phyloP scores from a whole-genome alignment of 1,140 invertebrate genomes.

The Oncopeltus fasciatus region DNA sequence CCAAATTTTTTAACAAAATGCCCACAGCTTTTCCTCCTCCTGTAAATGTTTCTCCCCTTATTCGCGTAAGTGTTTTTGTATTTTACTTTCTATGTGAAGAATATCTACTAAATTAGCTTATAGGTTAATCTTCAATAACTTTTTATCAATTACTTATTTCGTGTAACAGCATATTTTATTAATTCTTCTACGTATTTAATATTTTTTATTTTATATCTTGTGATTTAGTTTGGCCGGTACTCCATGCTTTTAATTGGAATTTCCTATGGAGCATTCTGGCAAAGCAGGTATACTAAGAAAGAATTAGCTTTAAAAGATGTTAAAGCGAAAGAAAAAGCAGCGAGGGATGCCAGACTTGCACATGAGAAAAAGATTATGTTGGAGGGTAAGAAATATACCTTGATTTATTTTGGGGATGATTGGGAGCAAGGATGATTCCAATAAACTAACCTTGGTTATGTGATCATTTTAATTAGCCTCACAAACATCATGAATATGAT shows the following conservation, averaged over 20 bases:
- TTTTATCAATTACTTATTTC: too few relatives aligned
- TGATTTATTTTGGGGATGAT: too few relatives aligned
- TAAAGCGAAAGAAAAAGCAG: constrained; percentile 14
- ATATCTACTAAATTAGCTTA: too few relatives aligned
- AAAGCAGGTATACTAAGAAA: constrained; percentile 17
- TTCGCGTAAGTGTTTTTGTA: constrained; percentile 23
- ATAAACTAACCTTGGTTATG: too few relatives aligned
- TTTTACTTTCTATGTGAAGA: too few relatives aligned
- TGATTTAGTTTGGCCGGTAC: constrained; percentile 22
- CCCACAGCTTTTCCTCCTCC: constrained; percentile 16
- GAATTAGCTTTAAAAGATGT: constrained; percentile 17
- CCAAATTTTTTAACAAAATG: too few relatives aligned
- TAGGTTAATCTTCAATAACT: too few relatives aligned
- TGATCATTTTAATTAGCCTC: neutral
- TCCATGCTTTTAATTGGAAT: constrained; percentile 17
- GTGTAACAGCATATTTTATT: too few relatives aligned
- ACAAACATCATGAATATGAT: too few relatives aligned
- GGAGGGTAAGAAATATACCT: constrained; percentile 12
- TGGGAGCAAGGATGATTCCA: too few relatives aligned
- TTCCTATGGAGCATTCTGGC: constrained; percentile 20
- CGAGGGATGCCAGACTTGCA: constrained; percentile 14
- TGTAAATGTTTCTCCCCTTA: constrained; percentile 22
- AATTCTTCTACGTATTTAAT: too few relatives aligned
- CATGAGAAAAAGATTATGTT: neutral
- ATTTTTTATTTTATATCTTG: too few relatives aligned